Evolutionary conservation across 2,797 vertebrate genomes (phyloP), one percentile per base, ranked within the genome.

Genomic region (Valencia hispanica): DNA sequence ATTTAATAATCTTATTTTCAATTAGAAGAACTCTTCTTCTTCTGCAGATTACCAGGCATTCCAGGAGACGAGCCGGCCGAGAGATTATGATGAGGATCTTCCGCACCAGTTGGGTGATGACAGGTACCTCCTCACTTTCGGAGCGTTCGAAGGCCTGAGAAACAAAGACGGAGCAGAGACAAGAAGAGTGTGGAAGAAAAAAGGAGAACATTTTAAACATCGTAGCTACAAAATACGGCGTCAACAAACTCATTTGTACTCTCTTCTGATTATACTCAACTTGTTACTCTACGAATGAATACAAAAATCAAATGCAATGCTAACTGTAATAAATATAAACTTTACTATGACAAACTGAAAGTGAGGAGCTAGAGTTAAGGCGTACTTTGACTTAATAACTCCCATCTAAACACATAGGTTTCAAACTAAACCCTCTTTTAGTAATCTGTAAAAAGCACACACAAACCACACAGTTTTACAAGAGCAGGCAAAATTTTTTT

Each of bases 41-140:
- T 81, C 22, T 2, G 68, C 30, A 34, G 59, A 95, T 96, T 90
- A 99, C 98, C 96, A 99, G 92, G 86, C 98, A 99, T 88, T 99
- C 98, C 0, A 99, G 94, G 22, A 99, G 97, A 9, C 98, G 96
- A 2, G 98, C 98, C 0, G 98, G 98, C 1, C 97, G 94, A 0
- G 98, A 97, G 88, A 99, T 99, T 86, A 99, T 95, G 85, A 99
- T 97, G 72, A 99, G 95, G 81, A 99, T 95, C 89, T 99, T 99
- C 90, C 96, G 96, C 84, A 97, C 97, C 55, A 99, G 89, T 68
- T 97, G 97, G 72, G 94, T 95, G 0, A 99, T 97, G 85, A 99
- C 92, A 8, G 95, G 87, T 2, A 99, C 97, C 87, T 99, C 98
- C 76, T 97, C 97, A 0, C 98, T 99, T 91, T 99, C 98, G 0